phyloP scores from a whole-genome alignment of 2,797 vertebrate genomes.

The Cryptoprocta ferox region DNA sequence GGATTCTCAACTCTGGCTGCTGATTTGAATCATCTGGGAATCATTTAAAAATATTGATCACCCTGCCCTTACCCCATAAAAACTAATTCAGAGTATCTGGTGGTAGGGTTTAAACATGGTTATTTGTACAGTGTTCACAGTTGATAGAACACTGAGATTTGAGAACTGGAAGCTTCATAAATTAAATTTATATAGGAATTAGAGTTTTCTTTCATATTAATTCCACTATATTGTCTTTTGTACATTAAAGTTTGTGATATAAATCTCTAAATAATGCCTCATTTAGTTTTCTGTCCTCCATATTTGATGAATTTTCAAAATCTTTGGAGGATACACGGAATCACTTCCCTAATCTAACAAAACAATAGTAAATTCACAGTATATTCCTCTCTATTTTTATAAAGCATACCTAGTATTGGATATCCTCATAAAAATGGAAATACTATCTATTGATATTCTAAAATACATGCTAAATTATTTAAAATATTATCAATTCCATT shows the following conservation, averaged over 20 bases:
- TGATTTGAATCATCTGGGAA: background rate
- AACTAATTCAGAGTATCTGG: background rate
- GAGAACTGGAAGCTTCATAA: background rate
- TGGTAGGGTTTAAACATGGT: rapidly evolving
- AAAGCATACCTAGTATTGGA: background rate
- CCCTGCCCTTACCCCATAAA: background rate
- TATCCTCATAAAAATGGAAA: background rate
- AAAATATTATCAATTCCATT: background rate
- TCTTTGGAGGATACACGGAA: background rate
- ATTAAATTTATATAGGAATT: background rate
- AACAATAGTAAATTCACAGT: background rate
- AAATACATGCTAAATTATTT: background rate
- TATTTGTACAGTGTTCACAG: background rate
- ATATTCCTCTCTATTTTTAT: background rate
- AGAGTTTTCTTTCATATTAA: background rate
- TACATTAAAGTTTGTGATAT: background rate
- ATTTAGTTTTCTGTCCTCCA: background rate
- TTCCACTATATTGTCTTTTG: background rate
- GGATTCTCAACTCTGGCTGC: background rate
- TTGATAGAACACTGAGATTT: background rate
- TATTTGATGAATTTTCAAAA: background rate
- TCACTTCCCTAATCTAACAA: background rate
- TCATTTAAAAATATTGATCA: background rate
- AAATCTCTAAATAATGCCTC: background rate
- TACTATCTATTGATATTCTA: background rate